A percentile compares a stretch with the other conserved stretches of the same genome.
These are phyloP conservation scores for Amphiprion ocellaris DNA, from an alignment of 2,113 vertebrate species.

Conservation along the genomic window DNA sequence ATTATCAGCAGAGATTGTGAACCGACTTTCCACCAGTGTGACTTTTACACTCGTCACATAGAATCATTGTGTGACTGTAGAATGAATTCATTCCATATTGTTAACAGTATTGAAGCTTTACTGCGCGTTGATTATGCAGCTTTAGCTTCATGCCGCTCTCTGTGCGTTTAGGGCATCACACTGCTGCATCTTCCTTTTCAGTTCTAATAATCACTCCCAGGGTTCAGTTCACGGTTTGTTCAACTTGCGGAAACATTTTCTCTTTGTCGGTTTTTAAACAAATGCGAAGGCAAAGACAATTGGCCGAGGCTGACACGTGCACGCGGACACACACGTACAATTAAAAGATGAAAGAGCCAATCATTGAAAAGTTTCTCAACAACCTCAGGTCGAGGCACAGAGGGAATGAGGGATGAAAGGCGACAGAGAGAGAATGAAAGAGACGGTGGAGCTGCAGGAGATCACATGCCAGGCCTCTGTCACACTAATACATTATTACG, in stretches of 20 bases:
- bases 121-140: too few species aligned
- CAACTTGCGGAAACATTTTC: too few species aligned
- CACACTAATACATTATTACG: constrained; percentile 53
- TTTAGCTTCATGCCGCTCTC: too few species aligned
- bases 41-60: too few species aligned
- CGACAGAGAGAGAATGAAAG: constrained; percentile 64
- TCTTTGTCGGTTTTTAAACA: constrained; percentile 20
- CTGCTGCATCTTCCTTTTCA: too few species aligned
- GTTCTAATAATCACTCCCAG: neutral
- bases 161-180: too few species aligned
- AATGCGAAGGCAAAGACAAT: constrained; percentile 17
- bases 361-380: constrained; percentile 63
- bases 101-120: too few species aligned
- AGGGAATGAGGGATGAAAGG: constrained; percentile 71
- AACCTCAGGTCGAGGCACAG: constrained; percentile 67
- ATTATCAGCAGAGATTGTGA: too few species aligned
- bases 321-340: constrained; percentile 2
- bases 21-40: too few species aligned
- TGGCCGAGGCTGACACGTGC: constrained; percentile 6
- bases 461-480: constrained; percentile 71
- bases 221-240: constrained; percentile 19
- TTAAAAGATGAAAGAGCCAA: constrained; percentile 68
- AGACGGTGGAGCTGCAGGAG: constrained; percentile 47
- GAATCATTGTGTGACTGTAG: too few species aligned
- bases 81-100: too few species aligned